Evolutionary conservation across 2,113 vertebrate genomes (phyloP).

Genomic region (Typhlomys cinereus): DNA sequence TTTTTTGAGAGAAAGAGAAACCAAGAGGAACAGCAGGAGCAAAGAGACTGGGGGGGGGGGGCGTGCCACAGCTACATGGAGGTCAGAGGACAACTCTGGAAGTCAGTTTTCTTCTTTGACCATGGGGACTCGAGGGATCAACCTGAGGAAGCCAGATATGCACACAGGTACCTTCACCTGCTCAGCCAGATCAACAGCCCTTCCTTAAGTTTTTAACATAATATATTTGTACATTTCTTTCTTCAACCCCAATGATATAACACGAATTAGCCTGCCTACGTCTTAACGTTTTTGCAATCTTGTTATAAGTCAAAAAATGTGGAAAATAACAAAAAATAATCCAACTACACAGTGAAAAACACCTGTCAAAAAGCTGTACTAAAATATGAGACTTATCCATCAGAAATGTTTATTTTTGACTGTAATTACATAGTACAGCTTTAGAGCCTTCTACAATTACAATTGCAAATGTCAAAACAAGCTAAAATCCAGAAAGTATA

Average conservation of each 20-base stretch:
- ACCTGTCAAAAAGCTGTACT: slow-evolving; percentile 55
- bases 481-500: not conserved
- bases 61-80: too few species aligned
- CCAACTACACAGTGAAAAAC: not conserved
- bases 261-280: not conserved
- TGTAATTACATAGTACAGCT: slow-evolving; percentile 36
- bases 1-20: too few species aligned
- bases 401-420: slow-evolving; percentile 65
- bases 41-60: too few species aligned
- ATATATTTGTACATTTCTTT: not conserved
- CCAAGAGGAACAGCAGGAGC: too few species aligned
- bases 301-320: not conserved
- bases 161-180: too few species aligned
- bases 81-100: too few species aligned
- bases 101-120: too few species aligned
- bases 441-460: slow-evolving; percentile 34
- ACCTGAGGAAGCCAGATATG: too few species aligned
- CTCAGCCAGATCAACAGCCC: not conserved
- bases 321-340: slow-evolving; percentile 13
- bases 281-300: slow-evolving; percentile 26
- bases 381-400: slow-evolving; percentile 17
- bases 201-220: not conserved
- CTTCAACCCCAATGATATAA: not conserved
- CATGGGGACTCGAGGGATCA: too few species aligned
- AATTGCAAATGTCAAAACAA: slow-evolving; percentile 7